Evolutionary conservation across 2,797 vertebrate species (phyloP).

Genomic region (Sebastes kiyomatsui): DNA sequence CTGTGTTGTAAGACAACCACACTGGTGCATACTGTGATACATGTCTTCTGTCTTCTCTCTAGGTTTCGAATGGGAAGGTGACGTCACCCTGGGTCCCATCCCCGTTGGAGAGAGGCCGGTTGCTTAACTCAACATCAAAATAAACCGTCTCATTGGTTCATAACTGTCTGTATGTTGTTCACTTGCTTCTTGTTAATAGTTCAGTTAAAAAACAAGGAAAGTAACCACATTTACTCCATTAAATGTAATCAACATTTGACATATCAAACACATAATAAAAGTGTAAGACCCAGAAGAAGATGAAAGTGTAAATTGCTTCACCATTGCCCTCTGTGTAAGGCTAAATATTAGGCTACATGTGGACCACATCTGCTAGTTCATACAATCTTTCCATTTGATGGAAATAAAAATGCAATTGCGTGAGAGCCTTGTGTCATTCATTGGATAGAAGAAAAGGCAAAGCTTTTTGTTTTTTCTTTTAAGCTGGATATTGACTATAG

Average conservation of each 20-base stretch:
- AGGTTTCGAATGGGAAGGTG: slow-evolving; percentile 68
- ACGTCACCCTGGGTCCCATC: slow-evolving; percentile 64
- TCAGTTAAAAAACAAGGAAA: background rate
- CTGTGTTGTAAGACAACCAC: background rate
- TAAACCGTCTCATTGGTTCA: slow-evolving; percentile 57
- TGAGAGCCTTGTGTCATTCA: slow-evolving; percentile 22
- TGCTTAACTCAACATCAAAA: slow-evolving; percentile 53
- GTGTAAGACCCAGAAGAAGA: background rate
- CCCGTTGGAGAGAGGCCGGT: slow-evolving; percentile 22
- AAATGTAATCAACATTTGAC: background rate
- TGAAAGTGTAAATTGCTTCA: slow-evolving; percentile 1
- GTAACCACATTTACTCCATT: background rate
- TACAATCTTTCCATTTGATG: slow-evolving; percentile 11
- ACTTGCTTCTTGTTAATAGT: slow-evolving; percentile 13
- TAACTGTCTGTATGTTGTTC: slow-evolving; percentile 38
- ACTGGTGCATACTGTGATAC: background rate
- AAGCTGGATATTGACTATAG: background rate
- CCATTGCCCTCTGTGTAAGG: background rate
- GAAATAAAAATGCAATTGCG: slow-evolving; percentile 49
- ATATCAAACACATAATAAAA: background rate
- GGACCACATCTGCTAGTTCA: background rate
- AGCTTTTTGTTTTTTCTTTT: background rate
- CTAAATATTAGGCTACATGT: slow-evolving; percentile 7
- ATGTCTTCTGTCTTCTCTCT: slow-evolving; percentile 23
- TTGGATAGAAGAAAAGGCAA: background rate